These are phyloP conservation scores for Chloebia gouldiae DNA, from an alignment of 2,113 vertebrate genomes.

Conservation along the genomic window DNA sequence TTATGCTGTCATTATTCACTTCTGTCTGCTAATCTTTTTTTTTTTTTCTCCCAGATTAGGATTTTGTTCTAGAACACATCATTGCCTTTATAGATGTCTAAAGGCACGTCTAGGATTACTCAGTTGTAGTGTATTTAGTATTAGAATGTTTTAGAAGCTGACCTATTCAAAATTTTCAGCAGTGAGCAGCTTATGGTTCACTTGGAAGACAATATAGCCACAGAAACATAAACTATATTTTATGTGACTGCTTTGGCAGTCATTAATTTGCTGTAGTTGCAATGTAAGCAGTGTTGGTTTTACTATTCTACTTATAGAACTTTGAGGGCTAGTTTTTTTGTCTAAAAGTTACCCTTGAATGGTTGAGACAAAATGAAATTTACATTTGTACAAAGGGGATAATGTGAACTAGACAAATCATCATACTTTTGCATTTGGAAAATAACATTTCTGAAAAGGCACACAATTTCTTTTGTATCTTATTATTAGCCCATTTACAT, in stretches of 20 bases:
- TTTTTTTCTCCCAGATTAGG: accelerated
- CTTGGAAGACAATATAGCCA: neutral
- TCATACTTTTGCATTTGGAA: neutral
- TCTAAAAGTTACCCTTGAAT: neutral
- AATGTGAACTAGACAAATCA: neutral
- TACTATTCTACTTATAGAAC: neutral
- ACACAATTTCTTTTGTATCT: neutral
- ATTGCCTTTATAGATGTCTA: neutral
- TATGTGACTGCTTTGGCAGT: neutral
- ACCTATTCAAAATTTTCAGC: neutral
- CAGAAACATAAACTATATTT: neutral
- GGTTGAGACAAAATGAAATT: neutral
- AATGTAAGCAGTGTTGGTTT: neutral
- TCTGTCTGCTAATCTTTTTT: neutral
- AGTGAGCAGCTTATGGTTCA: neutral
- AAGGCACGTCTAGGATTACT: neutral
- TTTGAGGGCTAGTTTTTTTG: neutral
- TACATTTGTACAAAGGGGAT: neutral
- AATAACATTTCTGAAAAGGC: neutral
- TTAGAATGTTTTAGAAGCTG: neutral
- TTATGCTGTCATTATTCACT: neutral
- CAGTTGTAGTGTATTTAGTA: neutral
- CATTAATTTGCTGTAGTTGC: neutral
- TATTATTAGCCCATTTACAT: neutral
- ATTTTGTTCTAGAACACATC: neutral